Base-by-base conservation (phyloP, 2,797 vertebrate genomes). In the Momotus momota region DNA sequence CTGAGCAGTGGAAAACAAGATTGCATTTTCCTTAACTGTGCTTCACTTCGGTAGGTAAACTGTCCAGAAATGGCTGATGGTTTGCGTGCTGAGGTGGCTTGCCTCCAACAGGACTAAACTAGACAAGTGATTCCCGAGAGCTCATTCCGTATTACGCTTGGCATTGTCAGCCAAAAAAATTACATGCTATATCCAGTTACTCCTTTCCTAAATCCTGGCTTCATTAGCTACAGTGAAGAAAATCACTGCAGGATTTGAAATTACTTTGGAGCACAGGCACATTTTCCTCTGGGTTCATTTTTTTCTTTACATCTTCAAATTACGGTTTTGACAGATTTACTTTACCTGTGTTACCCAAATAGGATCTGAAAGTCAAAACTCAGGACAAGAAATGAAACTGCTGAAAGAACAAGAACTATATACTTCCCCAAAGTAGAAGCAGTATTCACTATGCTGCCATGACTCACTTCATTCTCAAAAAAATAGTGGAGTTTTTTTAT, bases 21-120 rank as follows among this genome's bases (percentile, higher is more conserved):
- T 1, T 14, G 23, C 0, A 0, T 65, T 82, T 81, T 65, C 22
- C 23, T 33, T 1, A 6, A 6, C 2, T 7, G 8, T 20, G 46
- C n/a, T 70, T 73, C 33, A 11, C 12, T 72, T 21, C 49, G 33
- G 11, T 10, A 29, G 27, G 41, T 16, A 26, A 38, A 1, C 7
- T 26, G 4, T 5, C 19, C 7, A 9, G 40, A 29, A 41, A 38
- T 9, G 14, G 2, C 31, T 6, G 70, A 69, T 25, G 12, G 31
- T 19, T 18, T 11, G 12, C 3, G 2, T 0, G 3, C 21, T 8
- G 46, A 43, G 14, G 26, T 21, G 16, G 33, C 22, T 79, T 43
- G 31, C 33, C 62, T n/a, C 29, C 12, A 35, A 29, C 9, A 26
- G 60, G 27, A 29, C 14, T 23, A 3, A 46, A 25, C 15, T 7